Base-by-base conservation (phyloP, 2,888 invertebrate genomes). In the Clanis bilineata region DNA sequence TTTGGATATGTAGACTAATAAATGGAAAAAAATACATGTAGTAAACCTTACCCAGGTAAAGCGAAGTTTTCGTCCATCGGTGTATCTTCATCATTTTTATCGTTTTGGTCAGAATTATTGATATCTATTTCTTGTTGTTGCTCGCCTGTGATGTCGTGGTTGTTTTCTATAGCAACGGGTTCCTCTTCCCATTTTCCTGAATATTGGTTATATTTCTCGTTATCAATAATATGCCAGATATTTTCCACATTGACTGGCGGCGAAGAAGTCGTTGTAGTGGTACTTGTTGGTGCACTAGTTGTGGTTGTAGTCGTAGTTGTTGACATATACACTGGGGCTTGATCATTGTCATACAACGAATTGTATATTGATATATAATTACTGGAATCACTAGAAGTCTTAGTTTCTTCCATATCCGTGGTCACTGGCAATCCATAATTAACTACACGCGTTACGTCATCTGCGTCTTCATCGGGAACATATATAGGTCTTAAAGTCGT, bases 221-320 rank as follows among this genome's bases (percentile, higher is more conserved):
- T 87, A 58, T 92, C 90, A 57, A 92, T 92, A 39, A 92, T 86
- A 60, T 92, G 90, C 92, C 92, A 92, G 69, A 92, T 85, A 66
- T 90, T 85, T 72, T 90, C 80, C 7, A 90, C 80, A 57, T 83
- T 83, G 38, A 76, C 70, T n/a, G 79, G 69, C 12, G 71, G 69
- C 10, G 79, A 68, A 15, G 70, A 67, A 3, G 73, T 58, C 3
- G 72, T 71, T 9, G 79, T 85, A 67, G 70, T 62, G 6, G 65
- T 85, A 66, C 72, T 83, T 1, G 72, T 66, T 10, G 73, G 73
- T 2, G 70, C 81, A 71, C 77, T 85, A 68, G 73, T 64, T 2
- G 77, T 74, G 0, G 71, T 73, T 12, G 76, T 65, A 10, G 68
- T 68, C 12, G 74, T 69, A 10, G 74, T 74, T 9, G 80, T 68